Evolutionary conservation across 2,113 vertebrate species (phyloP).

Genomic region (Engraulis encrasicolus): DNA sequence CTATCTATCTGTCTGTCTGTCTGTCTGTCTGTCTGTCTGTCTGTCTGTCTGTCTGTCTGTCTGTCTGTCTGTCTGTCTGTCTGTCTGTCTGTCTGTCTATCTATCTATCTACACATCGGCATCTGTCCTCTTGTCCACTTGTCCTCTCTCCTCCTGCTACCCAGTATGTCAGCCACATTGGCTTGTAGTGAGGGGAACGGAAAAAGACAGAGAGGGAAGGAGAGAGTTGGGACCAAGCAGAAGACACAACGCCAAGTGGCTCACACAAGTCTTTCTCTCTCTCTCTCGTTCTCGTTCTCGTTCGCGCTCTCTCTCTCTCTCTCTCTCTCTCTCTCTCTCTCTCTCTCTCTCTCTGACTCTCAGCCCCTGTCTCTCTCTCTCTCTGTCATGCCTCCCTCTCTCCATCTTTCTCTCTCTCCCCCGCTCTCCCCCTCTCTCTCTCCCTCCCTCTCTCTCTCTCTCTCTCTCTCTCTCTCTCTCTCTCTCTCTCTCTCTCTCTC

Average conservation of each 20-base stretch:
- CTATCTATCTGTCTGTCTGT: not conserved
- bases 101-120: not conserved
- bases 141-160: not conserved
- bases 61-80: not conserved
- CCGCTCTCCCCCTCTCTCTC: not conserved
- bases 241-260: conserved; percentile 42
- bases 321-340: conserved; percentile 18
- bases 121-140: not conserved
- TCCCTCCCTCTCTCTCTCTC: not conserved
- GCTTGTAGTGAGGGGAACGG: not conserved
- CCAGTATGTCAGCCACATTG: not conserved
- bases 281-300: too few species aligned
- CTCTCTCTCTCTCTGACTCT: too few species aligned
- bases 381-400: too few species aligned
- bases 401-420: not conserved
- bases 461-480: not conserved
- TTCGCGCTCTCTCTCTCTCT: conserved; percentile 28
- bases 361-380: conserved; percentile 22
- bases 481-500: not conserved
- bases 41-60: not conserved
- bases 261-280: conserved; percentile 35
- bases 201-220: not conserved
- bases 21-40: not conserved
- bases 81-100: not conserved
- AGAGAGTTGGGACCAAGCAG: not conserved